Conservation (phyloP, 2,113 vertebrate species). For the Macrotus californicus region DNA sequence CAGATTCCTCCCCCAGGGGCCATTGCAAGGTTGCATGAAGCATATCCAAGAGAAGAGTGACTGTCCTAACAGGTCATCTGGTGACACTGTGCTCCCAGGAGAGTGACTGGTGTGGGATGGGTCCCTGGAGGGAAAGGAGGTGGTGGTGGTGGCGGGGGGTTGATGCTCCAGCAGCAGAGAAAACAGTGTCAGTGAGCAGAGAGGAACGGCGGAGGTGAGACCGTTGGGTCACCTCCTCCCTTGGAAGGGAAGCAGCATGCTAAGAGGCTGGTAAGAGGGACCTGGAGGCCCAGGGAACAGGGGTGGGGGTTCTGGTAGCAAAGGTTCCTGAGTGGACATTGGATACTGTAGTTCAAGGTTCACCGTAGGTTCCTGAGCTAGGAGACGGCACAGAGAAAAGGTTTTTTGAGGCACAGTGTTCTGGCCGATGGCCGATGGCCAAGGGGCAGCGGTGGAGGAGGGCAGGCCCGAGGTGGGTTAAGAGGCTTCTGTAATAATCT, state of each 20-base stretch:
- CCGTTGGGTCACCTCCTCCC: neutral
- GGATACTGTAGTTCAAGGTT: neutral
- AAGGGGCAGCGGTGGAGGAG: fast-evolving
- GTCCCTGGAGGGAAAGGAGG: neutral
- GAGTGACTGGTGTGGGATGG: fast-evolving
- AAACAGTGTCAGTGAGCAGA: neutral
- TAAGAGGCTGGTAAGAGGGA: fast-evolving
- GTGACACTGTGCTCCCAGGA: neutral
- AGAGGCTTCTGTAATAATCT: neutral
- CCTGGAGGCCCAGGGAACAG: fast-evolving
- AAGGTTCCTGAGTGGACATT: neutral
- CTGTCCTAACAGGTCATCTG: neutral
- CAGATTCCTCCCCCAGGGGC: neutral
- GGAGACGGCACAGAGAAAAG: neutral
- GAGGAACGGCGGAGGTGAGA: neutral
- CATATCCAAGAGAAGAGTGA: neutral
- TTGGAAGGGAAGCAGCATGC: neutral
- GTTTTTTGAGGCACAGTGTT: neutral
- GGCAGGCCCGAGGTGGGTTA: neutral
- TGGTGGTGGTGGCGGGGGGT: fast-evolving
- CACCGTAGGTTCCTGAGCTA: neutral
- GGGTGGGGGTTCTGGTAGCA: neutral
- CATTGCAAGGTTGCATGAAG: neutral
- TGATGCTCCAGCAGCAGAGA: fast-evolving
- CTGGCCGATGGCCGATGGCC: neutral